These are phyloP conservation scores for Nothobranchius furzeri DNA, from an alignment of 2,113 vertebrate genomes.

Conservation along the genomic window DNA sequence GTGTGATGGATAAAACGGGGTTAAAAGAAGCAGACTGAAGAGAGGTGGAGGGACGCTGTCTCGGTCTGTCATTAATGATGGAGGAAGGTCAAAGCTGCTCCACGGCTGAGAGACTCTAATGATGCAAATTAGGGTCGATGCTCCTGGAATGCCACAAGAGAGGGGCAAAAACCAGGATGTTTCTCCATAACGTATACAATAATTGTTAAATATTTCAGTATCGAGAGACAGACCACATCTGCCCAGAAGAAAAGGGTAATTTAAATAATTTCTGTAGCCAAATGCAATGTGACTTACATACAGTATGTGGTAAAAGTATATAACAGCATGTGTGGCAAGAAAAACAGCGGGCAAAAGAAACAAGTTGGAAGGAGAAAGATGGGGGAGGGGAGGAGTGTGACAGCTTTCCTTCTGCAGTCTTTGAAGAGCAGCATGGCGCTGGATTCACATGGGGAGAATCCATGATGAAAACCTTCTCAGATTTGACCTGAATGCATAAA, in stretches of 20 bases:
- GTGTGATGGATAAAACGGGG: slow-evolving; percentile 39
- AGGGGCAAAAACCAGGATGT: slow-evolving; percentile 26
- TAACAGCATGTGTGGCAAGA: slow-evolving; percentile 34
- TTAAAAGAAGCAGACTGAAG: not conserved
- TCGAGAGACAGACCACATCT: slow-evolving; percentile 18
- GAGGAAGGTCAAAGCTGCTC: slow-evolving; percentile 72
- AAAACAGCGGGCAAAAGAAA: slow-evolving; percentile 47
- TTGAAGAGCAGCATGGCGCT: slow-evolving; percentile 59
- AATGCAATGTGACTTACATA: slow-evolving; percentile 28
- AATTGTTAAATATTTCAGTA: slow-evolving; percentile 13
- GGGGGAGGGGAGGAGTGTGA: slow-evolving; percentile 55
- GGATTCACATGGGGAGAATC: slow-evolving; percentile 46
- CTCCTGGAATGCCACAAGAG: slow-evolving; percentile 41
- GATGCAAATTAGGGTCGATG: slow-evolving; percentile 67
- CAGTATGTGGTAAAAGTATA: slow-evolving; percentile 47
- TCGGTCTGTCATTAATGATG: slow-evolving; percentile 60
- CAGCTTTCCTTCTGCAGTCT: slow-evolving; percentile 53
- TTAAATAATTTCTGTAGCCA: slow-evolving; percentile 19
- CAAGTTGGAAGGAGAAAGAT: slow-evolving; percentile 32
- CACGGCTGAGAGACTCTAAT: slow-evolving; percentile 65
- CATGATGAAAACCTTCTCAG: slow-evolving; percentile 39
- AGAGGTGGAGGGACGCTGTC: slow-evolving; percentile 25
- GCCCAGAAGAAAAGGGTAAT: slow-evolving; percentile 24
- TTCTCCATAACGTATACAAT: slow-evolving; percentile 1
- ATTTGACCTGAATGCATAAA: slow-evolving; percentile 56